Evolutionary conservation across 2,888 invertebrate genomes (phyloP), one percentile per base, ranked within the genome.

Genomic region (Cephus sareptanus): DNA sequence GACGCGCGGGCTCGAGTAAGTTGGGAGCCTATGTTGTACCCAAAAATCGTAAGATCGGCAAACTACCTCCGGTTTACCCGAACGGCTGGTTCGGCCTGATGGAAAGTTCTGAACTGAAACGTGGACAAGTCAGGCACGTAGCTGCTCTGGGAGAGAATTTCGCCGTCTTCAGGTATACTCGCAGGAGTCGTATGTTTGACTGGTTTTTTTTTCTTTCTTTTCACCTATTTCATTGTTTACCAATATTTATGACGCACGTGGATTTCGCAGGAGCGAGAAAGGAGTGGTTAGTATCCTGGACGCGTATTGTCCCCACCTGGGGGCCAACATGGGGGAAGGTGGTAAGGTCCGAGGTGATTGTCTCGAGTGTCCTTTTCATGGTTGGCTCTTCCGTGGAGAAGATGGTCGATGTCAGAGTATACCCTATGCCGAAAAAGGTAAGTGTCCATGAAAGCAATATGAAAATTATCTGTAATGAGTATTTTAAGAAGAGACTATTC

Each of bases 261-360:
- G 23, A 23, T 76, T 33, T 37, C 34, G 73, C 75, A 91, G 91
- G 82, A 89, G 90, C 34, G 92, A 94, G 74, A 93, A 93, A 69
- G 95, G 95, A 0, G 85, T 92, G 4, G 94, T 94, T 0, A 94
- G 95, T 77, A 94, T 96, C 1, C 92, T 97, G 56, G 96, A 98
- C 90, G 97, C 98, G 0, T 97, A 97, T 89, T 98, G 98, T 85
- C 97, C 98, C 0, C 98, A 98, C 89, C 92, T 98, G 84, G 98
- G 98, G 0, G 98, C 98, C 0, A 97, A 98, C 89, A 92, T 98
- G 87, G 97, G 94, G 0, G 93, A 96, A 0, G 97, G 97, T 0
- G 97, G 97, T 0, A 94, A 93, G 0, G 96, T 97, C 0, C 91
- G 93, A 68, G 96, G 95, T 0, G 95, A 96, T 86, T 96, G 96